Evolutionary conservation across 2,888 invertebrate species (phyloP), one percentile per base, ranked within the genome.

Genomic region (Thecocarcelia acutangulata): DNA sequence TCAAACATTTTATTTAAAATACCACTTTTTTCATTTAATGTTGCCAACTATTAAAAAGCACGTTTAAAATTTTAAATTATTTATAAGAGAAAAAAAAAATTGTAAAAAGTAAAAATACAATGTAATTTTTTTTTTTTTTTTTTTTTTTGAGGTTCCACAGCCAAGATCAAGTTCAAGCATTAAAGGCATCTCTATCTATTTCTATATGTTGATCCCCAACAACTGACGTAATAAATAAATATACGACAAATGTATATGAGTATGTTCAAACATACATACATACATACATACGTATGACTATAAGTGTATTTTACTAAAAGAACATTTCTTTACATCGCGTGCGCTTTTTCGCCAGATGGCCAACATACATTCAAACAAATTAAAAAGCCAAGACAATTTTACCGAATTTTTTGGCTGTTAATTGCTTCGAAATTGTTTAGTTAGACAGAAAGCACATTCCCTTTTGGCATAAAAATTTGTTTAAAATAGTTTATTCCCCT

Each of bases 111-210:
- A 76, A 50, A 61, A 46, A 48, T 15, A 6, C 17, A 28, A 19
- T 17, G 56, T 58, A 33, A 52, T 21, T 48, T 68, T 40, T 17
- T 37, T 19, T 64, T 58, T 17, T 61, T 21, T 48, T 68, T 40
- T 17, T 37, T 19, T 42, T 44, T 17, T 28, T 50, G 42, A 44
- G 17, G 44, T 66, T 50, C 58, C 64, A 46, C 68, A 52, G 80
- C 76, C 89, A 89, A 88, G 88, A 88, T 88, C 89, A 89, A 89
- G 89, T 88, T 89, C 89, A 87, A 74, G 87, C 56, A 82, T 79
- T 76, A 52, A 83, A 82, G 82, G 78, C 82, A 82, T 8, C 70
- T 75, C 70, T 70, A 59, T 81, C 15, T 73, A 44, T 63, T 46
- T 81, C 15, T 74, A 70, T 78, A 77, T 64, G 77, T 73, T 69